phyloP scores from a whole-genome alignment of 2,888 invertebrate genomes.

The Phyllotreta striolata region DNA sequence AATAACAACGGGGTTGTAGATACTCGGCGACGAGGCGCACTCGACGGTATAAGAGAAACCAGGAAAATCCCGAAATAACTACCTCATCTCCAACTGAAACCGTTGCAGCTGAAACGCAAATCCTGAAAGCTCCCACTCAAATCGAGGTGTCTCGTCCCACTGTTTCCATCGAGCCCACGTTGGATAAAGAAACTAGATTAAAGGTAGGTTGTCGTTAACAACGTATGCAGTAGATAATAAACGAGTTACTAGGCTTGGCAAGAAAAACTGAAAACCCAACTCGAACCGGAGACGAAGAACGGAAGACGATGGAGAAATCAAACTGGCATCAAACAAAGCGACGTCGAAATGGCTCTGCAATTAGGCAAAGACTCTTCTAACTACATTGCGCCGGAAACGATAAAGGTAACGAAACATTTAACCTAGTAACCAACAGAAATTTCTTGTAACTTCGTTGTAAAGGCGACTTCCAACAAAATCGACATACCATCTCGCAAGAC shows the following conservation, averaged over 20 bases:
- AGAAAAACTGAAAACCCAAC: slow-evolving; percentile 67
- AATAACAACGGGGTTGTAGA: slow-evolving; percentile 22
- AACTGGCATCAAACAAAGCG: slow-evolving; percentile 75
- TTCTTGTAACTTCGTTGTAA: too few relatives aligned
- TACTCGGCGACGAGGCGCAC: slow-evolving; percentile 80
- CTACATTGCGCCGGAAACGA: slow-evolving; percentile 45
- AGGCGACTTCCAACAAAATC: slow-evolving; percentile 51
- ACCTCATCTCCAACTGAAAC: slow-evolving; percentile 57
- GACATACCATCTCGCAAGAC: slow-evolving; percentile 54
- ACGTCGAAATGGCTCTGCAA: slow-evolving; percentile 73
- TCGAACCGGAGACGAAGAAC: slow-evolving; percentile 40
- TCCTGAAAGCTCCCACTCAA: slow-evolving; percentile 56
- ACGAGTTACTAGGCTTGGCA: slow-evolving; percentile 68
- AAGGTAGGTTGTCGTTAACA: slow-evolving; percentile 52
- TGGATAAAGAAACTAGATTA: slow-evolving; percentile 66
- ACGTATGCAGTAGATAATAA: not conserved
- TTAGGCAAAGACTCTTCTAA: slow-evolving; percentile 48
- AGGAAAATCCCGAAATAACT: slow-evolving; percentile 67
- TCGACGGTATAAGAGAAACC: slow-evolving; percentile 76
- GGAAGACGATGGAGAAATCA: slow-evolving; percentile 60
- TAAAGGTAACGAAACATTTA: slow-evolving; percentile 32
- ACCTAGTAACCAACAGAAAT: too few relatives aligned
- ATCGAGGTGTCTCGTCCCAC: slow-evolving; percentile 64
- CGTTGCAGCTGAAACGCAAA: slow-evolving; percentile 63
- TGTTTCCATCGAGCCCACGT: slow-evolving; percentile 62